Conservation (phyloP, 92 coral and sea anemone genomes). For the Micromussa lordhowensis region DNA sequence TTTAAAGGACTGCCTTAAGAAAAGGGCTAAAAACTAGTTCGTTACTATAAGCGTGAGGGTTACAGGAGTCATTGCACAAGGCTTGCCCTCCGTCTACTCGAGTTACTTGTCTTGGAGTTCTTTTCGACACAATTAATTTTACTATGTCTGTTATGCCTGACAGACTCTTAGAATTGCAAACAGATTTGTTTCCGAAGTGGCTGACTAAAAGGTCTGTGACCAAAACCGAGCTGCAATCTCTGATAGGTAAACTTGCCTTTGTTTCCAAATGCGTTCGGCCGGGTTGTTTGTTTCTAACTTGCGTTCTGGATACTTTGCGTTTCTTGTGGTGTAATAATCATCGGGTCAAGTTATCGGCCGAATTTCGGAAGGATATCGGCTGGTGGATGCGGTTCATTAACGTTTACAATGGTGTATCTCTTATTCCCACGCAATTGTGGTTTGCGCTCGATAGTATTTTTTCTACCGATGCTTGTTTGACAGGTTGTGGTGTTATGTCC, state of each 20-base stretch:
- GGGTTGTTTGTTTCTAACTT: slow-evolving; percentile 15
- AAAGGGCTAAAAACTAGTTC: no score
- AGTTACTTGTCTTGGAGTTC: no score
- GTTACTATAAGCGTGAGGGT: no score
- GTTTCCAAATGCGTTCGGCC: no score
- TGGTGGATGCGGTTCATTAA: slow-evolving; percentile 19
- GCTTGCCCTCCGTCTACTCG: no score
- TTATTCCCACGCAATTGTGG: slow-evolving; percentile 21
- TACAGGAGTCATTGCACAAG: no score
- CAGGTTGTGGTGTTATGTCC: slow-evolving; percentile 23
- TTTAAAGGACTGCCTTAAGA: no score
- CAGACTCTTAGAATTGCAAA: neutral
- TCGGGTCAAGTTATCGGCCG: slow-evolving; percentile 7
- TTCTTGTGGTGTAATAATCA: slow-evolving; percentile 1
- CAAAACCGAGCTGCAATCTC: no score
- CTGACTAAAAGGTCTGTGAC: neutral
- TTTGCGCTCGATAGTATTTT: slow-evolving; percentile 8
- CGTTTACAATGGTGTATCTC: slow-evolving; percentile 21
- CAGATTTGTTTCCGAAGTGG: slow-evolving; percentile 4
- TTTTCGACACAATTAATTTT: neutral
- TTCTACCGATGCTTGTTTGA: slow-evolving; percentile 14
- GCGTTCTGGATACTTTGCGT: slow-evolving; percentile 18
- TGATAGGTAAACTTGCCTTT: neutral
- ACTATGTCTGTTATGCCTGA: slow-evolving; percentile 13
- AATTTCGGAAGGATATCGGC: no score